Base-by-base conservation (phyloP, 2,888 invertebrate genomes). In the Sipha maydis region DNA sequence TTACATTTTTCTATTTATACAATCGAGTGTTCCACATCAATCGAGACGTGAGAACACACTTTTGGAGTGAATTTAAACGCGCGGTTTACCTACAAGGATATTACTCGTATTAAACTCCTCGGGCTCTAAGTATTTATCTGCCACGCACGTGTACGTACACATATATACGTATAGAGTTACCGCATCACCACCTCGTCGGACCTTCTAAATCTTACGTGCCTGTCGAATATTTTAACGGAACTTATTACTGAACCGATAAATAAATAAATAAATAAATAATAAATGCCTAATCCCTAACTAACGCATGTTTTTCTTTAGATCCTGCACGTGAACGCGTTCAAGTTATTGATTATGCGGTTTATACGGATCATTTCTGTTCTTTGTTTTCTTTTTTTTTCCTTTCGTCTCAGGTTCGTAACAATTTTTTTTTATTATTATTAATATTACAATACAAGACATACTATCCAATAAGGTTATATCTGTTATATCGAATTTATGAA, bases 151-250 rank as follows among this genome's bases (percentile, higher is more conserved):
- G 61, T 61, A 61, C 11, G 19, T 25, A 61, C 61, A 25, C 3
- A 25, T 25, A 21, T 61, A 61, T 69, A 69, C n/a, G 71, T 14
- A 14, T 14, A 2, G 7, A 7, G 8, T n/a, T 38, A 17, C 31
- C 82, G 48, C 48, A n/a, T 71, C 82, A 11, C 41, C 4, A 67
- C 41, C 19, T 48, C 82, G 25, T 8, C 17, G 69, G 71, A 19
- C 31, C 48, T 71, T 82, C 69, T 82, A 82, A 82, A 82, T 82
- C 82, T 71, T 31, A 19, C 69, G 25, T 71, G 82, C 48, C 82
- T 48, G 69, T 28, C 48, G 82, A 71, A 41, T 82, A 71, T 82
- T 82, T 48, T 21, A 7, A 25, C 41, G 25, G 21, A 48, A 77
- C 48, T 69, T 69, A 82, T 71, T 48, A 71, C 54, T 31, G 71